phyloP scores from a whole-genome alignment of 2,113 vertebrate species.

The Caretta caretta region DNA sequence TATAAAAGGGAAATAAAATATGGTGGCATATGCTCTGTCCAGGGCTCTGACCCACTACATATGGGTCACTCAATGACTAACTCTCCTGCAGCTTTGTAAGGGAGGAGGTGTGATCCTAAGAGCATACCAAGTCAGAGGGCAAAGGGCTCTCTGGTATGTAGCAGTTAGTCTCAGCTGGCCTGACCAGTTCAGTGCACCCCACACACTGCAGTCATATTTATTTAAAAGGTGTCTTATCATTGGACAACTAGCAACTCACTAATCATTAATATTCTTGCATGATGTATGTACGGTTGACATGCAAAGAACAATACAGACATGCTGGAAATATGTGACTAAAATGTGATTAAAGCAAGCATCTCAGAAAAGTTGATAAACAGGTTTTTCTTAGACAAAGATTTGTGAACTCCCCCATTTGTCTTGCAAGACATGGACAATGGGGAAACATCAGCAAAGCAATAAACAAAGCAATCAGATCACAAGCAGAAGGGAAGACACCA shows the following conservation, averaged over 20 bases:
- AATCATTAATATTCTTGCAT: neutral
- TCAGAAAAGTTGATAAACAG: neutral
- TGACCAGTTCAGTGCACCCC: neutral
- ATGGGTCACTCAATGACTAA: neutral
- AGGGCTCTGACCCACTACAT: neutral
- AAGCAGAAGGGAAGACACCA: neutral
- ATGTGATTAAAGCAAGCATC: neutral
- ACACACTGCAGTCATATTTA: neutral
- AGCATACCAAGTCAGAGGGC: too few species aligned
- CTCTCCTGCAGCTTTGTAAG: neutral
- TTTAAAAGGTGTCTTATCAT: neutral
- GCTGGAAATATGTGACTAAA: neutral
- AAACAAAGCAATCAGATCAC: neutral
- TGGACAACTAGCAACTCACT: neutral
- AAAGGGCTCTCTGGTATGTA: neutral
- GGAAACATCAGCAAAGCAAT: neutral
- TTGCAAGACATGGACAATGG: neutral
- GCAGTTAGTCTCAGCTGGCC: neutral
- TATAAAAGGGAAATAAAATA: neutral
- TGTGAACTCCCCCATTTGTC: neutral
- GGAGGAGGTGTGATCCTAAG: neutral
- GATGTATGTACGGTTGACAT: neutral
- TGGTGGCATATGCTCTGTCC: neutral
- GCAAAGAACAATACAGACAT: neutral
- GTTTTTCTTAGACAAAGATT: neutral